phyloP scores from a whole-genome alignment of 2,113 vertebrate species.

The Terrapene triunguis region DNA sequence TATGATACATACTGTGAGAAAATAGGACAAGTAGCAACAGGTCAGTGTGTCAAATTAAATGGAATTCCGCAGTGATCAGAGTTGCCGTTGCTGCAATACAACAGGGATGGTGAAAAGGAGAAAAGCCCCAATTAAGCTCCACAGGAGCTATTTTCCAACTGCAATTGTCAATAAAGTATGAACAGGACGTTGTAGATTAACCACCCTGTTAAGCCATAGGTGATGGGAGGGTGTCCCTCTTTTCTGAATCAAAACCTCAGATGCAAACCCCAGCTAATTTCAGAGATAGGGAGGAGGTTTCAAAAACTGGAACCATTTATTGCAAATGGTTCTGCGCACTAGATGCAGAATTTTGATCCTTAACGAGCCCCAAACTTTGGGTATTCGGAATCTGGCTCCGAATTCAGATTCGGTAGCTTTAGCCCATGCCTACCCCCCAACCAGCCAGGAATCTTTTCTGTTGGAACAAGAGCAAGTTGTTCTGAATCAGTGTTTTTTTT shows the following conservation, averaged over 20 bases:
- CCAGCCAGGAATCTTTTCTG: background rate
- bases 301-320: background rate
- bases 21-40: background rate
- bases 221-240: background rate
- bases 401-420: background rate
- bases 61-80: background rate
- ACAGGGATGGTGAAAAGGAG: background rate
- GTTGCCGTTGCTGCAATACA: background rate
- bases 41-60: background rate
- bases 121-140: background rate
- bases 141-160: background rate
- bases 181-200: background rate
- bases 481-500: background rate
- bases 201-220: background rate
- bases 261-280: background rate
- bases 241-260: background rate
- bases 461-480: background rate
- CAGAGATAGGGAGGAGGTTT: background rate
- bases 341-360: background rate
- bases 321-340: background rate
- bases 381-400: background rate
- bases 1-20: constrained; percentile 2
- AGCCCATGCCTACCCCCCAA: background rate
- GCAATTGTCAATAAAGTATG: background rate
- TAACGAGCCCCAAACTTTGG: background rate